Evolutionary conservation across 2,113 vertebrate genomes (phyloP).

Genomic region (Noctilio leporinus): DNA sequence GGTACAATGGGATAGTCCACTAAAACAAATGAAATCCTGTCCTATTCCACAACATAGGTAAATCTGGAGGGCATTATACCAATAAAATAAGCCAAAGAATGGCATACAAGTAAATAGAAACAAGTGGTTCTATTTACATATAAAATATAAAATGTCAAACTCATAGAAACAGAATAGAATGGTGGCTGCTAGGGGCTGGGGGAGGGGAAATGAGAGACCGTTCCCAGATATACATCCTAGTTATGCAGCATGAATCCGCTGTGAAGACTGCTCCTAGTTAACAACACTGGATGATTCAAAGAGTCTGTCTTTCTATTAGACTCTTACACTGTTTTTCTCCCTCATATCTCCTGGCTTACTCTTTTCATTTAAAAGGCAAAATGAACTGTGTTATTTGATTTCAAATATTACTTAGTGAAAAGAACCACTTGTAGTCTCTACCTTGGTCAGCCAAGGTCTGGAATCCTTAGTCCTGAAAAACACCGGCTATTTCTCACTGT

Average conservation of each 20-base stretch:
- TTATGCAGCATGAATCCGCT: background rate
- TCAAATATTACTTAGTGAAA: constrained; percentile 63
- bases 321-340: background rate
- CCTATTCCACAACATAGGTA: no score
- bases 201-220: fast-evolving
- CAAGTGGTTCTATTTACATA: background rate
- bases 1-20: background rate
- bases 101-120: no score
- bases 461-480: constrained; percentile 35
- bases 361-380: background rate
- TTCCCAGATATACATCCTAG: no score
- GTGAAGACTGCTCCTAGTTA: fast-evolving
- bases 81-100: background rate
- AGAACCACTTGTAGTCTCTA: constrained; percentile 39
- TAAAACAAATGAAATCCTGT: background rate
- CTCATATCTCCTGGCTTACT: background rate
- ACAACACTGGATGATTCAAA: background rate
- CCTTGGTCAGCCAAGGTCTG: constrained; percentile 6
- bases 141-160: background rate
- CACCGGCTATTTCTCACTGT: background rate
- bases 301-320: background rate
- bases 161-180: background rate
- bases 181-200: no score
- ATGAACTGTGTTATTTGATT: background rate
- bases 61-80: background rate